phyloP scores from a whole-genome alignment of 2,797 vertebrate species.

The Leptoclinus maculatus region DNA sequence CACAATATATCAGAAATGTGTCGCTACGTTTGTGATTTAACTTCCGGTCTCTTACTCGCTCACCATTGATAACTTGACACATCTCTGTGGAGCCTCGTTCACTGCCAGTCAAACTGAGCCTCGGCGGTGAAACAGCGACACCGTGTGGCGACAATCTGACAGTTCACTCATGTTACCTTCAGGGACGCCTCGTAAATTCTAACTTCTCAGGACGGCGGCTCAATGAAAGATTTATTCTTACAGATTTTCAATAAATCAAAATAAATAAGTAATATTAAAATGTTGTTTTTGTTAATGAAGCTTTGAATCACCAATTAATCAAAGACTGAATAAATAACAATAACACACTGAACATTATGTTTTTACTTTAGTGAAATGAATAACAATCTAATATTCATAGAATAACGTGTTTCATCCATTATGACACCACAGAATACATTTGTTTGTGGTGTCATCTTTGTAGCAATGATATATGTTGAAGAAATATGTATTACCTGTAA shows the following conservation, averaged over 20 bases:
- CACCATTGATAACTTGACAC: neutral
- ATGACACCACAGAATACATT: neutral
- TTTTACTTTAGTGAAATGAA: neutral
- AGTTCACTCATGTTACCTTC: neutral
- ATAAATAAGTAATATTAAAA: neutral
- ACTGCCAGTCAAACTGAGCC: neutral
- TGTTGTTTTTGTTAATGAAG: neutral
- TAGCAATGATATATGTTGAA: neutral
- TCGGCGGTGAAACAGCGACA: slow-evolving; percentile 12
- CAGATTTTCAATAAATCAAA: neutral
- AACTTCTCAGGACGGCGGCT: accelerated
- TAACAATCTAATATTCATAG: neutral
- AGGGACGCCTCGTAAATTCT: neutral
- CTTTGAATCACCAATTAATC: neutral
- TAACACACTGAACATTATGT: neutral
- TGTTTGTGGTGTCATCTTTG: neutral
- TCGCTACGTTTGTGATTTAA: neutral
- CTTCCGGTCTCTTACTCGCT: accelerated
- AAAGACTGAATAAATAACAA: neutral
- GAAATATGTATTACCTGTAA: accelerated
- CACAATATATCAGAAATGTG: neutral
- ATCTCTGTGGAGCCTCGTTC: neutral
- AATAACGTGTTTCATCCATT: neutral
- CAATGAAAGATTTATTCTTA: too few relatives aligned
- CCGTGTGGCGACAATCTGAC: neutral